Percentiles rank a stretch among this genome's conserved stretches.
Conservation (phyloP, 2,888 invertebrate species). For the Nemapogon koenigi region DNA sequence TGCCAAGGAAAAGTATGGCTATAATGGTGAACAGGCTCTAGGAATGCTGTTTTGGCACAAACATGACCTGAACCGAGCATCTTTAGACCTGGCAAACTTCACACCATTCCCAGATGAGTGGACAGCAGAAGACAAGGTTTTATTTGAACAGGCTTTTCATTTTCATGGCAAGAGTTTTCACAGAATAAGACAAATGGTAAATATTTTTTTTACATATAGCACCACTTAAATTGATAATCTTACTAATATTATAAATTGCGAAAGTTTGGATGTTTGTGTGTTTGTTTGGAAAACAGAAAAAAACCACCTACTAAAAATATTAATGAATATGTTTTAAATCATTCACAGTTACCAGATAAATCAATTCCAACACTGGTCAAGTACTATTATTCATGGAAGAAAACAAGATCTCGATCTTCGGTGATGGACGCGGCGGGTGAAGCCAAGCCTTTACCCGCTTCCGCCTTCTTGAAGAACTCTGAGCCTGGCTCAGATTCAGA, state of each 20-base stretch:
- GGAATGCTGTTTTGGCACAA: constrained; percentile 99
- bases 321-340: too few relatives aligned
- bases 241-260: not conserved
- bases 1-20: constrained; percentile 96
- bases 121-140: constrained; percentile 97
- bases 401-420: constrained; percentile 89
- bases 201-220: constrained; percentile 13
- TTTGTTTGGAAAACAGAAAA: too few relatives aligned
- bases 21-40: constrained; percentile 95
- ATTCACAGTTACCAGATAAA: constrained; percentile 90
- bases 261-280: too few relatives aligned
- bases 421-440: constrained; percentile 88
- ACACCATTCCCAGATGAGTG: constrained; percentile 98
- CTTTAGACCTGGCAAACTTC: constrained; percentile 93
- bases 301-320: too few relatives aligned
- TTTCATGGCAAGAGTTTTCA: constrained; percentile 99
- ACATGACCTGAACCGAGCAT: constrained; percentile 91
- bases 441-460: constrained; percentile 73
- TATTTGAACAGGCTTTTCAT: constrained; percentile 98
- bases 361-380: constrained; percentile 95
- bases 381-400: constrained; percentile 99
- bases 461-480: constrained; percentile 64
- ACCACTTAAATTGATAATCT: not conserved
- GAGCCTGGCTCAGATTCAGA: constrained; percentile 88
- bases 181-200: constrained; percentile 96